A percentile compares a stretch with the other conserved stretches of the same genome.
Conservation (phyloP, 2,113 vertebrate species). For the Lagopus leucura region DNA sequence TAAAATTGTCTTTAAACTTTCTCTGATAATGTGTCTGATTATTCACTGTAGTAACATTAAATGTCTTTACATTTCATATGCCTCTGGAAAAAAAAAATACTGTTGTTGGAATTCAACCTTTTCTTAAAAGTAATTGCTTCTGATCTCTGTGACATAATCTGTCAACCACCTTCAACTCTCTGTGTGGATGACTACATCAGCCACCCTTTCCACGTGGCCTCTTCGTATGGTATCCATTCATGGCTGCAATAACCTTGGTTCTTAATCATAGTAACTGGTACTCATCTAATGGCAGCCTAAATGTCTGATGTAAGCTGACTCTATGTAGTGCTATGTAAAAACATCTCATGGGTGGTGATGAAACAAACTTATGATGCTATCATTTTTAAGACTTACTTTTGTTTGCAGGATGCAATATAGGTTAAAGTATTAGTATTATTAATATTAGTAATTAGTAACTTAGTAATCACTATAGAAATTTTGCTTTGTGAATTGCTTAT, state of each 20-base stretch:
- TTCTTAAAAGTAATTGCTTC: not conserved
- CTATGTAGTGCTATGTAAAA: not conserved
- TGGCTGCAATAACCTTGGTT: not conserved
- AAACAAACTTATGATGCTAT: not conserved
- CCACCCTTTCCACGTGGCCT: not conserved
- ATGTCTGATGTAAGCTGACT: rapidly evolving
- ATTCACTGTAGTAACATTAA: not conserved
- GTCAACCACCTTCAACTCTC: not conserved
- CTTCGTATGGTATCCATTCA: not conserved
- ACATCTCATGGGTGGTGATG: not conserved
- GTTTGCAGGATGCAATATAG: not conserved
- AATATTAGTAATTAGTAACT: not conserved
- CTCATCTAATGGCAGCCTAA: not conserved
- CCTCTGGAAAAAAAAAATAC: not conserved
- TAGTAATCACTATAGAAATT: not conserved
- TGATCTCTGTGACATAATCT: not conserved
- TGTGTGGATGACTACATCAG: not conserved
- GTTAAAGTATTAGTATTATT: not conserved
- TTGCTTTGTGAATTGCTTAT: not conserved
- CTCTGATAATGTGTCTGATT: not conserved
- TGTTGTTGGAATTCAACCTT: not conserved
- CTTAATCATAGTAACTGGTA: not conserved
- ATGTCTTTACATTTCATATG: not conserved
- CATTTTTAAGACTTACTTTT: not conserved
- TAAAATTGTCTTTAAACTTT: slow-evolving; percentile 2